Base-by-base conservation (phyloP, 2,888 invertebrate species). In the Acholoe squamosa region DNA sequence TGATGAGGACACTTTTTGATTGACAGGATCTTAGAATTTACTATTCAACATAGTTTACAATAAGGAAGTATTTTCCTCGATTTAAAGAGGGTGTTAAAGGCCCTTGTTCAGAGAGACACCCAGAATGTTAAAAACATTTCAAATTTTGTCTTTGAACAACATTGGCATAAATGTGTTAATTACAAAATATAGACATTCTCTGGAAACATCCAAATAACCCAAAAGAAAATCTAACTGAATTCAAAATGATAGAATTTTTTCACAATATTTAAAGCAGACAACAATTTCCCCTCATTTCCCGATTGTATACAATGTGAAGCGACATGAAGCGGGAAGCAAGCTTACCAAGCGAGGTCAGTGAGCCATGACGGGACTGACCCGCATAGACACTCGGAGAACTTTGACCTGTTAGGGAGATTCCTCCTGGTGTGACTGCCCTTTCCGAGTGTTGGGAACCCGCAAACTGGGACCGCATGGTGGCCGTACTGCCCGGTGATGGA, bases 321-420 rank as follows among this genome's bases (percentile, higher is more conserved):
- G 80, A 80, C 80, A 80, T 43, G 5, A 43, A 80, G 19, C 16
- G 19, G 43, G 80, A 16, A 34, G 33, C 16, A 80, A 80, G 52
- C 86, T 86, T 86, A 86, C 86, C 86, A 86, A 80, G 86, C 56
- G 92, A 92, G 28, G 90, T 76, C 71, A 91, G 67, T 71, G 91
- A 91, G 34, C 91, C 91, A 10, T 89, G 77, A 31, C 91, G 54
- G 28, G 92, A 91, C 67, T 92, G 92, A n/a, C 92, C 92, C 67
- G 88, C 84, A 90, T 92, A 92, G 56, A 89, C 89, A 51, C 80
- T 89, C 19, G 92, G 91, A 56, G 92, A 92, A 84, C 89, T 91
- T 88, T 92, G 92, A 61, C 91, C 92, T 51, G 91, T 90, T 33
- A 76, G n/a, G 5, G 91, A 91, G 56, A 77, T 51, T 51, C 67